Base-by-base conservation (phyloP, 1,140 invertebrate species). In the Lordiphosa stackelbergi region DNA sequence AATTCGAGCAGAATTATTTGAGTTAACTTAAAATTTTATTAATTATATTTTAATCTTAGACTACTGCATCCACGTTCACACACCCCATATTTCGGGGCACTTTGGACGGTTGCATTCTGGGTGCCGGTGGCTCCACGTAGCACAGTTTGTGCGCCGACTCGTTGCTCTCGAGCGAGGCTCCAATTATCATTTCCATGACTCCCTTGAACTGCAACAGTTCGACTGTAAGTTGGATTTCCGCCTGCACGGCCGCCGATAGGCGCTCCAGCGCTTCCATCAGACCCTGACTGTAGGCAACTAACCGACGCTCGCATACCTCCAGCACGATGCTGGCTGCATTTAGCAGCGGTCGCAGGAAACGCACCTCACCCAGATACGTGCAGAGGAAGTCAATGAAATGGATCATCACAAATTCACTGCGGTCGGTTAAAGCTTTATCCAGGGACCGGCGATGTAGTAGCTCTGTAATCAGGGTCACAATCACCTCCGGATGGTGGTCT, bases 391-490 rank as follows among this genome's bases (percentile, higher is more conserved):
- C 91, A 0, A 97, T 79, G 55, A 97, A 89, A 49, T 88, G 84
- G 5, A 89, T 85, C 12, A 97, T 85, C 28, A 91, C 90, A 68
- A 93, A 92, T 42, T 92, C 91, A 60, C 92, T 90, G 71, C 94
- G 89, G 11, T 92, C 92, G 34, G 90, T 89, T 4, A 97, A 87
- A 3, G 95, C 94, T 64, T 91, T 89, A 69, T 90, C 87, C 31
- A 96, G 85, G n/a, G 92, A 93, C 87, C 93, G 91, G 36, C 94
- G 91, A 83, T 93, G 91, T 10, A 94, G 92, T 34, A 98, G 88
- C 88, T 98, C 96, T 87, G 95, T 94, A 61, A 97, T 90, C 4
- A 97, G 88, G 47, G 92, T 91, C 42, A 96, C 91, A 3, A 94
- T 94, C 24, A 93, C 89, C 71, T 96, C 93, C 3, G 96, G 96